phyloP scores from a whole-genome alignment of 2,888 invertebrate genomes.

The Disparrhopalites patrizii region DNA sequence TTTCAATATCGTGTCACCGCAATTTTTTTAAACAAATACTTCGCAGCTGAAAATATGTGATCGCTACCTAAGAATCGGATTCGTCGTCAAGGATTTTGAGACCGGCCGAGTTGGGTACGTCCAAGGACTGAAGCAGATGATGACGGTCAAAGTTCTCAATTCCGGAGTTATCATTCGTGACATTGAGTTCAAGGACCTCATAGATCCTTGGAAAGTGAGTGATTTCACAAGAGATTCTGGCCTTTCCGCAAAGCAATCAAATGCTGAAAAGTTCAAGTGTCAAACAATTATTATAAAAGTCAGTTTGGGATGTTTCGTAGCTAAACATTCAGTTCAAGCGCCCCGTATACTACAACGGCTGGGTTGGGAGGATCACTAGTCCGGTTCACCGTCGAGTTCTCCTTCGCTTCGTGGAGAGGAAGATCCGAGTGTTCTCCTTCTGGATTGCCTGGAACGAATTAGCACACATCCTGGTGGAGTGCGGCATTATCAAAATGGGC shows the following conservation, averaged over 20 bases:
- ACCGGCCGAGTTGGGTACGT: constrained; percentile 14
- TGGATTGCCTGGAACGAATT: constrained; percentile 18
- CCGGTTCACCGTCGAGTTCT: constrained; percentile 11
- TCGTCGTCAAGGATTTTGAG: constrained; percentile 16
- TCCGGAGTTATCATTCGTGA: constrained; percentile 3
- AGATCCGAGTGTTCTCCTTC: not conserved
- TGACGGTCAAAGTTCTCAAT: constrained; percentile 8
- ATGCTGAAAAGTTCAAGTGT: too few species aligned
- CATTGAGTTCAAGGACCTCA: constrained; percentile 6
- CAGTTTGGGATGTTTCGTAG: not conserved
- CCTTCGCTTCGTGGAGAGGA: not conserved
- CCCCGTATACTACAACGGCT: constrained; percentile 12
- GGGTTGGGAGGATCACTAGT: constrained; percentile 14
- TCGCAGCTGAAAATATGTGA: constrained; percentile 16
- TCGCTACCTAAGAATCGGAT: constrained; percentile 14
- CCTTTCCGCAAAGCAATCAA: too few species aligned
- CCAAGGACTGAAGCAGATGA: constrained; percentile 15
- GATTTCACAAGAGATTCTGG: not conserved
- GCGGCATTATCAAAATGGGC: constrained; percentile 4
- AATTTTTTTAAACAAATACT: not conserved
- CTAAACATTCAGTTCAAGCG: constrained; percentile 14
- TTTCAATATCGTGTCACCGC: not conserved
- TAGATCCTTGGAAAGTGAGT: constrained; percentile 14
- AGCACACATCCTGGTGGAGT: constrained; percentile 19
- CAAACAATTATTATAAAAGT: not conserved